Conservation (phyloP, 1,140 invertebrate genomes). For the Reticulitermes speratus region DNA sequence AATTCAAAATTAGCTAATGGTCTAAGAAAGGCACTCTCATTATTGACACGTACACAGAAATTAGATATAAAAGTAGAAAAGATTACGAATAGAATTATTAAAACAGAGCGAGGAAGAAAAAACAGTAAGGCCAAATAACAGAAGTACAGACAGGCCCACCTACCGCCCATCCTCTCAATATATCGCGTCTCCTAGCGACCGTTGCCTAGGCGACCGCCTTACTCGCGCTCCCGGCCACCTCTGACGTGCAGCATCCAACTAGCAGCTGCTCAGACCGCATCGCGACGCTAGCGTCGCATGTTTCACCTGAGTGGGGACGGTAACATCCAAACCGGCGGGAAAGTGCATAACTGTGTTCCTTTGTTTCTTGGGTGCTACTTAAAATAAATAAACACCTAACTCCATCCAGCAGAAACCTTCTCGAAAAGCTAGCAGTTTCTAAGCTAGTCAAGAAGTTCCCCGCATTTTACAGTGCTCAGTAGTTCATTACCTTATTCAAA, state of each 20-base stretch:
- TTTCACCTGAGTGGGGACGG: neutral
- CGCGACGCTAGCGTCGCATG: neutral
- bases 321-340: neutral
- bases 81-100: neutral
- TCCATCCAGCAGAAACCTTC: no score
- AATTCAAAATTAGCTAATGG: no score
- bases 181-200: constrained; percentile 1
- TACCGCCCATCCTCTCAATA: neutral
- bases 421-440: no score
- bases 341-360: no score
- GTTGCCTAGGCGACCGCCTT: neutral
- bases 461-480: no score
- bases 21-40: neutral
- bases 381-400: no score
- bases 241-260: neutral
- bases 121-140: neutral
- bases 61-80: neutral
- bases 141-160: neutral
- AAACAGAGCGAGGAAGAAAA: neutral
- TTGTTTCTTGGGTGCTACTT: no score
- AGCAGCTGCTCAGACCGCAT: neutral
- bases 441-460: no score
- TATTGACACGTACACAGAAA: neutral
- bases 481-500: no score
- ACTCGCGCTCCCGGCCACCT: neutral